Evolutionary conservation across 2,113 vertebrate species (phyloP).

Genomic region (Datnioides undecimradiatus): DNA sequence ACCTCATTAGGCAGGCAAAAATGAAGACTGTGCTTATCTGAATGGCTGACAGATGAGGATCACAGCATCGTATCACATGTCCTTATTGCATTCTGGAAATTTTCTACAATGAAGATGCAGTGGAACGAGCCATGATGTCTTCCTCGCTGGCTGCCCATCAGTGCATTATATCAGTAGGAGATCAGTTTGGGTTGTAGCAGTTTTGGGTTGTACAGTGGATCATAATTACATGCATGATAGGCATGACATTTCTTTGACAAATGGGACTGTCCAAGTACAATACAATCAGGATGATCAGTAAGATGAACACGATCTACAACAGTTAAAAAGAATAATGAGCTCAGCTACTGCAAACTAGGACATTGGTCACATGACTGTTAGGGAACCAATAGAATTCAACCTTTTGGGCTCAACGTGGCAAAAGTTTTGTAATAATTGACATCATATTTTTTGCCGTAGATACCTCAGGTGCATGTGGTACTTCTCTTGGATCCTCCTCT

Average conservation of each 20-base stretch:
- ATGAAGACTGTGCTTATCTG: conserved; percentile 30
- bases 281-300: neutral
- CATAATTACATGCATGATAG: conserved; percentile 22
- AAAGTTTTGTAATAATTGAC: neutral
- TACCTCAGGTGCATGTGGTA: neutral
- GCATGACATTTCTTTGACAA: neutral
- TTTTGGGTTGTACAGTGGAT: neutral
- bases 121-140: conserved; percentile 25
- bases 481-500: neutral
- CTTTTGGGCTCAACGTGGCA: neutral
- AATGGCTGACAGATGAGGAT: conserved; percentile 26
- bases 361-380: neutral
- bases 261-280: neutral
- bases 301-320: neutral
- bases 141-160: conserved; percentile 8
- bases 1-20: conserved; percentile 50
- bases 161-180: conserved; percentile 19
- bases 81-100: conserved; percentile 50
- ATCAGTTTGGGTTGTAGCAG: conserved; percentile 17
- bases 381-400: neutral
- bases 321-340: neutral
- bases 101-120: conserved; percentile 43
- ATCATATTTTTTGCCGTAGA: neutral
- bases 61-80: conserved; percentile 36
- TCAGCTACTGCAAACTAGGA: neutral